Evolutionary conservation across 2,888 invertebrate species (phyloP).

Genomic region (Cheilosia urbana): DNA sequence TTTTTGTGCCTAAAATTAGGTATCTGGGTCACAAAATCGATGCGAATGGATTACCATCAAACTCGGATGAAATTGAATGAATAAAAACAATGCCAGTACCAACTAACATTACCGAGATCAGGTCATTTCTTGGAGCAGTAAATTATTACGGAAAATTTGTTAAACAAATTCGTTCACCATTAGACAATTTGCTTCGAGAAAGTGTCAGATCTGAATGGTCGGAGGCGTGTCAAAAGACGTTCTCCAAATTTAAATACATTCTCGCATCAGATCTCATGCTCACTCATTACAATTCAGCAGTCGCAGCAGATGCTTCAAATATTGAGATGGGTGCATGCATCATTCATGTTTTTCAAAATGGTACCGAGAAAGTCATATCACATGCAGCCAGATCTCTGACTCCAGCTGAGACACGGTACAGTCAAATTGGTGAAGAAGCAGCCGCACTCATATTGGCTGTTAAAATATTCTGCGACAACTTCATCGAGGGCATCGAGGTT

Average conservation of each 20-base stretch:
- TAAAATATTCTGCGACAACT: neutral
- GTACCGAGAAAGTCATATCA: conserved; percentile 76
- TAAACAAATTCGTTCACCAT: conserved; percentile 18
- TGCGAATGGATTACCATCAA: conserved; percentile 27
- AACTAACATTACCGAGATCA: conserved; percentile 12
- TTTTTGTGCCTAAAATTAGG: conserved; percentile 24
- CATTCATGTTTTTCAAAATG: conserved; percentile 71
- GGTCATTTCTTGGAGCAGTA: conserved; percentile 32
- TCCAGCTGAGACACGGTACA: conserved; percentile 17
- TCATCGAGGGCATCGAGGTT: conserved; percentile 7
- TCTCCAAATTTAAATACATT: conserved; percentile 45
- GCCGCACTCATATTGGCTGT: conserved; percentile 4
- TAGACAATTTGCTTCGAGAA: conserved; percentile 25
- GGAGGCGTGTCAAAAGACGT: conserved; percentile 42
- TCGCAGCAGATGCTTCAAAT: conserved; percentile 48
- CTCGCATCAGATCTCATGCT: conserved; percentile 64
- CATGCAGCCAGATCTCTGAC: conserved; percentile 9
- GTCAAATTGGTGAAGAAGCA: conserved; percentile 44
- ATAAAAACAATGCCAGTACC: conserved; percentile 38
- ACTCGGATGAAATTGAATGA: conserved; percentile 10
- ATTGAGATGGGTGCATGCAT: conserved; percentile 38
- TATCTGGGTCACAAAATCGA: conserved; percentile 40
- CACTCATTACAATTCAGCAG: conserved; percentile 47
- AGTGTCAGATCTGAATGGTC: conserved; percentile 47
- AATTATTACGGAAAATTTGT: conserved; percentile 44